Base-by-base conservation (phyloP, 2,113 vertebrate species). In the Mormoops blainvillei region DNA sequence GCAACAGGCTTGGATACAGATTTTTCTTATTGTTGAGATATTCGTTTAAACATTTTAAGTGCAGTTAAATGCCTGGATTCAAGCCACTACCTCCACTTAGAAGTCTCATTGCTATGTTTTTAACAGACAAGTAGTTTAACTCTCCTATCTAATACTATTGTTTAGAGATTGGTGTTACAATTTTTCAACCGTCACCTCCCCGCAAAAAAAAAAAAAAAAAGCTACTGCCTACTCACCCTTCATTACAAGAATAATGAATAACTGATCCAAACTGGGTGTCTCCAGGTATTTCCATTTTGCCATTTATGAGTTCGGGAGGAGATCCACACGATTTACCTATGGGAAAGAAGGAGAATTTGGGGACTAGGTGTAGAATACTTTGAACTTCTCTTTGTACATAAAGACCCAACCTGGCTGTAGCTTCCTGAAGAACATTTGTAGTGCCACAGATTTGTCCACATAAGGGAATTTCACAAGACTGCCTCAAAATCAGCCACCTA, bases 171-270 rank as follows among this genome's bases (percentile, higher is more conserved):
- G n/a, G 26, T 74, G 11, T 92, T 76, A 50, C 11, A 43, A 12
- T 67, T 58, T 48, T 68, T 56, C 15, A 76, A 77, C 15, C 7
- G 26, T 43, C 50, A 61, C 38, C 19, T 6, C n/a, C 16, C 11
- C 24, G n/a, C n/a, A n/a, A n/a, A n/a, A n/a, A n/a, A n/a, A n/a
- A n/a, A n/a, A n/a, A n/a, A 16, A 76, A 73, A 73, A 56, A 28
- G 48, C 19, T 67, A 67, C 12, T 71, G 31, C 7, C 31, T 82
- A 97, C 95, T 97, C 63, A 97, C 96, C 94, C 96, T 36, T 48
- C 3, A 78, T 56, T 71, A 83, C 96, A 97, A 67, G 31, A n/a
- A 16, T 96, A 97, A 31, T 12, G 19, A 58, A 97, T 65, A 11
- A 0, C 7, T 10, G 96, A 93, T 91, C 94, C 95, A 76, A 97